These are phyloP conservation scores for Noctua pronuba DNA, from an alignment of 2,888 invertebrate species.

Conservation along the genomic window DNA sequence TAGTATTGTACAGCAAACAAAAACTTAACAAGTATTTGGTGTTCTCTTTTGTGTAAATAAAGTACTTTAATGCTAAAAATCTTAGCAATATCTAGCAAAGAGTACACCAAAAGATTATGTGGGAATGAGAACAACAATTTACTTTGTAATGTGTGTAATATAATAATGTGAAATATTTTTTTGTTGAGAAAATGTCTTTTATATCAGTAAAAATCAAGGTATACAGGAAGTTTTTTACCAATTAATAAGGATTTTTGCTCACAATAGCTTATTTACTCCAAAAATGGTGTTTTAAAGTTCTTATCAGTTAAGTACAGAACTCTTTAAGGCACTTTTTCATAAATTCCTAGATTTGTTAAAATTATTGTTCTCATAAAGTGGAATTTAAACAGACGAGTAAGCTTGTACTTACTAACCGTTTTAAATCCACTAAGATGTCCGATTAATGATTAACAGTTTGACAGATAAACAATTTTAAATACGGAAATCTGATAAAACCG, in stretches of 20 bases:
- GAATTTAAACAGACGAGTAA: conserved; percentile 22
- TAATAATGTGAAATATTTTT: too few relatives aligned
- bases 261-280: not conserved
- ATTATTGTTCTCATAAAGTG: conserved; percentile 41
- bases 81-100: not conserved
- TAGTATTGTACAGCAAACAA: conserved; percentile 52
- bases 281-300: not conserved
- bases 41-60: conserved; percentile 19
- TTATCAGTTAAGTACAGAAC: not conserved
- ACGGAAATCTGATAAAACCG: conserved; percentile 6
- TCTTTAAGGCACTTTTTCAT: not conserved
- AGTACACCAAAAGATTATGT: conserved; percentile 36
- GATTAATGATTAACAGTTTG: conserved; percentile 50
- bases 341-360: conserved; percentile 1
- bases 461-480: conserved; percentile 9
- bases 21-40: conserved; percentile 34
- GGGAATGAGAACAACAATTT: conserved; percentile 46
- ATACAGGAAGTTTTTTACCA: not conserved
- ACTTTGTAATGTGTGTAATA: not conserved
- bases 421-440: conserved; percentile 44
- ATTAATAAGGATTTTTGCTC: not conserved
- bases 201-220: not conserved
- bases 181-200: not conserved
- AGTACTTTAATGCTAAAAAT: not conserved
- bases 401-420: conserved; percentile 1